A percentile compares a stretch with the other conserved stretches of the same genome.
Conservation (phyloP, 1,140 invertebrate genomes). For the Subanguina moxae region DNA sequence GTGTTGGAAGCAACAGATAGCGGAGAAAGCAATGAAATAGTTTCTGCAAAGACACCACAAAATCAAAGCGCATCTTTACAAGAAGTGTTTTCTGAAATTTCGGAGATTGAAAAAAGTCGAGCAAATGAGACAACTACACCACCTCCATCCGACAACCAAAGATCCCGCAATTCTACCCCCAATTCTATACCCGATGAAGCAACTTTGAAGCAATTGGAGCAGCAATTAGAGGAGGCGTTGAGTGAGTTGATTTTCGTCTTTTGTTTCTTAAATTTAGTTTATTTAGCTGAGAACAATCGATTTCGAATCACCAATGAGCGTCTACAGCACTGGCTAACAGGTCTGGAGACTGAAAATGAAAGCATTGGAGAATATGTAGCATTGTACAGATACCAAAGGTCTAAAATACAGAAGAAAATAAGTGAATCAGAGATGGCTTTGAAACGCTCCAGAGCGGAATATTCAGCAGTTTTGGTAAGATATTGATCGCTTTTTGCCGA, state of each 20-base stretch:
- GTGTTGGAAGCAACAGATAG: no score
- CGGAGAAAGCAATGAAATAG: no score
- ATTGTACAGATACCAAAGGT: slow-evolving; percentile 39
- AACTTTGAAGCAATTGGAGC: neutral
- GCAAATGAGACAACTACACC: neutral
- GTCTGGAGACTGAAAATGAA: slow-evolving; percentile 44
- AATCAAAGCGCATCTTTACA: no score
- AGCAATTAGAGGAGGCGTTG: neutral
- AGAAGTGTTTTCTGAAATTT: no score
- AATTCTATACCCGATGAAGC: neutral
- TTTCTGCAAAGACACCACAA: no score
- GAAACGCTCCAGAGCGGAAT: slow-evolving; percentile 14
- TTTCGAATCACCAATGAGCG: slow-evolving; percentile 18
- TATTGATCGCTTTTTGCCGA: no score
- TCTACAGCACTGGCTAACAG: slow-evolving; percentile 44
- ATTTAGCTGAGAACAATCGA: neutral
- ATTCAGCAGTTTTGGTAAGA: slow-evolving; percentile 17
- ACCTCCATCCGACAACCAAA: neutral
- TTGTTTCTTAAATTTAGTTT: no score
- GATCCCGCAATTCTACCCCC: neutral
- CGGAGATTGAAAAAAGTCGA: neutral
- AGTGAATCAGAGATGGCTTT: slow-evolving; percentile 35
- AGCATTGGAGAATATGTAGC: slow-evolving; percentile 45
- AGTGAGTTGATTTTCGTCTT: neutral
- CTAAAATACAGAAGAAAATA: slow-evolving; percentile 40